Conservation (phyloP, 2,113 vertebrate genomes). For the Mesitornis unicolor region DNA sequence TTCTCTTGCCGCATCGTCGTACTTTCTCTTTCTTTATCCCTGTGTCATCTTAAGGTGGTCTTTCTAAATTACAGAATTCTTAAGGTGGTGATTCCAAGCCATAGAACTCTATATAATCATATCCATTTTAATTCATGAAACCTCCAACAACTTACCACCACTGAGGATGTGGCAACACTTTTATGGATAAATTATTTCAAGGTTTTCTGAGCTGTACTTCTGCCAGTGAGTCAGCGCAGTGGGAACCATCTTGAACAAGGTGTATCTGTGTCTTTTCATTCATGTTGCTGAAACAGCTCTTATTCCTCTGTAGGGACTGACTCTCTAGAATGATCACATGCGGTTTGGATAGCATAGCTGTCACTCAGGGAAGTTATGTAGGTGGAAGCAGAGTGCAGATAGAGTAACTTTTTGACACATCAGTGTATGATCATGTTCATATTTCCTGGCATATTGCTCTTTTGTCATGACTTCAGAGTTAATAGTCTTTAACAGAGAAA, state of each 20-base stretch:
- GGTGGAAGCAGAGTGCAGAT: background rate
- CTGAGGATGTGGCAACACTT: background rate
- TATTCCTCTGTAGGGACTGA: background rate
- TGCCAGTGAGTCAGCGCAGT: background rate
- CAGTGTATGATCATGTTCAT: background rate
- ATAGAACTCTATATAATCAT: too few relatives aligned
- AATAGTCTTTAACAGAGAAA: background rate
- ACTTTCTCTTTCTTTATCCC: too few relatives aligned
- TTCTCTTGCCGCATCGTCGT: too few relatives aligned
- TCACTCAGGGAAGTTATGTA: background rate
- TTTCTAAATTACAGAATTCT: too few relatives aligned
- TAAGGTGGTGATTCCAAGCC: too few relatives aligned
- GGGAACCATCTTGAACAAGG: background rate
- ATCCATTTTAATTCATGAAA: too few relatives aligned
- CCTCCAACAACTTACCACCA: background rate
- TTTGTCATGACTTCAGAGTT: background rate
- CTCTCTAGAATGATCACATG: background rate
- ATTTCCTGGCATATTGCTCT: background rate
- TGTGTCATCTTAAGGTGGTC: too few relatives aligned
- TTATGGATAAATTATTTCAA: background rate
- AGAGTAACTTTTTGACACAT: background rate
- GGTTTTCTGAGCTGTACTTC: background rate
- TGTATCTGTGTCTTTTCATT: background rate
- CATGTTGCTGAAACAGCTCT: background rate
- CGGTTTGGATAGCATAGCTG: background rate